These are phyloP conservation scores for Pycnomerus fuliginosus DNA, from an alignment of 2,888 invertebrate genomes.

Conservation along the genomic window DNA sequence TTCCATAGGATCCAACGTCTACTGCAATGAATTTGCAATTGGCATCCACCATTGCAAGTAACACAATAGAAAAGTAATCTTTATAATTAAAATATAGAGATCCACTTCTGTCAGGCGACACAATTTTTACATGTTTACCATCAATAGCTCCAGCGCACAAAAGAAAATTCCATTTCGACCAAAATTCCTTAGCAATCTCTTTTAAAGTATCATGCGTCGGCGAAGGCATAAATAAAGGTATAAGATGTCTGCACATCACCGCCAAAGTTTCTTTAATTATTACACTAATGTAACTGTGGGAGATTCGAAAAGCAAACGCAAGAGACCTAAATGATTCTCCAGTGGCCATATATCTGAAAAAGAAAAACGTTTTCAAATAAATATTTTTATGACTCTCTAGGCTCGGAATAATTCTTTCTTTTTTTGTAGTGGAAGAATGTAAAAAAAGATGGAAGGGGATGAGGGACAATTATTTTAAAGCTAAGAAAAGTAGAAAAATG, in stretches of 20 bases:
- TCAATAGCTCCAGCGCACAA: slow-evolving; percentile 35
- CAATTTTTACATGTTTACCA: slow-evolving; percentile 36
- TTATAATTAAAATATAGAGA: slow-evolving; percentile 38
- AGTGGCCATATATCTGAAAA: not conserved
- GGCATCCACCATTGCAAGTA: slow-evolving; percentile 34
- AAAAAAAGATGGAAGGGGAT: not conserved
- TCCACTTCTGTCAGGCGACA: slow-evolving; percentile 30
- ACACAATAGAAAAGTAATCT: slow-evolving; percentile 33
- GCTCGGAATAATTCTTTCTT: not conserved
- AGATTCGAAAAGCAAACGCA: not conserved
- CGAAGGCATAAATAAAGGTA: slow-evolving; percentile 1
- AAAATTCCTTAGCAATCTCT: slow-evolving; percentile 29
- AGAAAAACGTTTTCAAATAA: not conserved
- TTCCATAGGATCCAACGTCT: slow-evolving; percentile 33
- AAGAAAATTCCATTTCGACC: slow-evolving; percentile 28
- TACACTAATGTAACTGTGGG: not conserved
- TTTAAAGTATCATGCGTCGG: slow-evolving; percentile 32
- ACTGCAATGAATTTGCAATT: slow-evolving; percentile 36
- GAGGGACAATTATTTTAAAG: not conserved
- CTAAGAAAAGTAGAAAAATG: not conserved
- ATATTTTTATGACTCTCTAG: not conserved
- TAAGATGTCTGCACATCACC: not conserved
- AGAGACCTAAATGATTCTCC: not conserved
- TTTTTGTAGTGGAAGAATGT: not conserved
- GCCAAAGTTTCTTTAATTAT: not conserved